Percentiles rank a stretch among this genome's conserved stretches.
phyloP scores from a whole-genome alignment of 1,140 invertebrate genomes.

The Varroa destructor region DNA sequence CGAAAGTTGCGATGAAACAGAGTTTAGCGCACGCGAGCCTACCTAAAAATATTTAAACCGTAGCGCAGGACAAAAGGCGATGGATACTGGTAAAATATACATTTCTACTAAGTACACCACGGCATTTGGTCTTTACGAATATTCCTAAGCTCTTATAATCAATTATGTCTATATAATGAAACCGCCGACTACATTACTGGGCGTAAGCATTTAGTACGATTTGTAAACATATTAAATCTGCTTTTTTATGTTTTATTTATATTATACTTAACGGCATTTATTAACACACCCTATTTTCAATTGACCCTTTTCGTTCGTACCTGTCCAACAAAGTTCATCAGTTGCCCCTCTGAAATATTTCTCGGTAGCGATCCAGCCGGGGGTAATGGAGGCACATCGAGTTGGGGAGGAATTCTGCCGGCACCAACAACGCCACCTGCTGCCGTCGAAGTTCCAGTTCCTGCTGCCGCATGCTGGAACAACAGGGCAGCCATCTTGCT shows the following conservation, averaged over 20 bases:
- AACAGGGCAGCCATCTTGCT: conserved; percentile 48
- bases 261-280: no score
- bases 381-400: neutral
- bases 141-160: no score
- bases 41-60: conserved; percentile 43
- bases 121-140: no score
- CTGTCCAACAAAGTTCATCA: conserved; percentile 43
- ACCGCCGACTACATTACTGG: no score
- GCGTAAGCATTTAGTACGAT: no score
- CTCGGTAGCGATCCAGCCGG: conserved; percentile 41
- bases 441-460: conserved; percentile 31
- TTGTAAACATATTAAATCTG: no score
- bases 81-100: no score
- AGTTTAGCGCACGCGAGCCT: conserved; percentile 65
- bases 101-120: no score
- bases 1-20: conserved; percentile 68
- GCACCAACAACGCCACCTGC: neutral
- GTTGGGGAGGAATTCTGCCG: neutral
- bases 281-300: no score
- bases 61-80: no score
- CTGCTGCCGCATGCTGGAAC: conserved; percentile 42
- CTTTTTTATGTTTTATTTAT: no score
- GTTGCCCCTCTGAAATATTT: conserved; percentile 53
- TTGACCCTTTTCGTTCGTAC: neutral
- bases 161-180: no score